Percentiles rank a stretch among this genome's conserved stretches.
These are phyloP conservation scores for Cavia porcellus DNA, from an alignment of 2,113 vertebrate species.

Conservation along the genomic window DNA sequence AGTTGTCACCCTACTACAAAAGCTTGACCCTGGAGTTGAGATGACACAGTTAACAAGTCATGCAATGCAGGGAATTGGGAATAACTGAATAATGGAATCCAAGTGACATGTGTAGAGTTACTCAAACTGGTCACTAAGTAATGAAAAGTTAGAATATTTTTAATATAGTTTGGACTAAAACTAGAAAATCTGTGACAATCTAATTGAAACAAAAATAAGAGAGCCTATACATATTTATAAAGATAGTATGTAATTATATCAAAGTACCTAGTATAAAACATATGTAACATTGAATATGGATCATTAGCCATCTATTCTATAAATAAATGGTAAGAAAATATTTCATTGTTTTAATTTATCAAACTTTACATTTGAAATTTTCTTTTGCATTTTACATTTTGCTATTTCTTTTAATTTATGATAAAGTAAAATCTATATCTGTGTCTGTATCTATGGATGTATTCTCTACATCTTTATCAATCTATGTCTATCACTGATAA, in stretches of 20 bases:
- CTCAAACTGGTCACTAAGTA: background rate
- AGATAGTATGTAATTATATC: background rate
- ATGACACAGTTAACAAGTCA: background rate
- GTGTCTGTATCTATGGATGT: accelerated
- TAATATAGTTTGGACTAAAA: background rate
- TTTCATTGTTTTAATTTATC: background rate
- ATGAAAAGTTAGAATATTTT: background rate
- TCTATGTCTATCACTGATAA: background rate
- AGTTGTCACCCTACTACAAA: background rate
- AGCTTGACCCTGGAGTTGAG: background rate
- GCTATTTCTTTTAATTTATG: background rate
- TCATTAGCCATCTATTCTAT: background rate
- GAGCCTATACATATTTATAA: background rate
- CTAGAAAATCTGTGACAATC: background rate
- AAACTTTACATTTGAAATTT: background rate
- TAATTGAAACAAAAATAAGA: background rate
- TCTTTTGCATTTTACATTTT: background rate
- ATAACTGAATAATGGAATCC: background rate
- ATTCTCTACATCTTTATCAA: background rate
- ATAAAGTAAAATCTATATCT: background rate
- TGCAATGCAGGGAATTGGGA: background rate
- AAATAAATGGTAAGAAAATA: background rate
- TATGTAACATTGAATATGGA: background rate
- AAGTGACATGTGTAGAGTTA: background rate
- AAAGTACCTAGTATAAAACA: background rate